Conservation (phyloP, 2,888 invertebrate species). For the Drosophila niveifrons region DNA sequence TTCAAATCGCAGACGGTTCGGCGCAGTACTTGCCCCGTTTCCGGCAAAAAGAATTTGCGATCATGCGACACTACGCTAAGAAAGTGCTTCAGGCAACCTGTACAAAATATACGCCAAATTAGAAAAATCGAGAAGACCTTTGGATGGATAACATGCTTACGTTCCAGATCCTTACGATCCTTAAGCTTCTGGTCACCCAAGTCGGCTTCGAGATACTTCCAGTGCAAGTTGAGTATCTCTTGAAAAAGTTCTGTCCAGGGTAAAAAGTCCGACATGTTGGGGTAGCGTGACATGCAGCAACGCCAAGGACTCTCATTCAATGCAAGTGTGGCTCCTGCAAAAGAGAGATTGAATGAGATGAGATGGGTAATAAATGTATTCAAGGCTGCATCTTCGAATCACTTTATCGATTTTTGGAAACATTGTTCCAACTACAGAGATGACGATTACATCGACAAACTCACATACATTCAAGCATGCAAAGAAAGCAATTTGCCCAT, state of each 20-base stretch:
- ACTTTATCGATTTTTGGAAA: conserved; percentile 51
- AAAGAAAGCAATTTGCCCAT: conserved; percentile 27
- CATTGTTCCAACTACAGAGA: conserved; percentile 40
- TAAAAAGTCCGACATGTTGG: conserved; percentile 84
- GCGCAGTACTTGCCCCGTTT: conserved; percentile 91
- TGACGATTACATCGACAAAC: conserved; percentile 34
- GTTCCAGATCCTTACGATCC: conserved; percentile 91
- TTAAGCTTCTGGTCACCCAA: conserved; percentile 92
- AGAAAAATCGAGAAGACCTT: not conserved
- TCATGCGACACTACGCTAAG: conserved; percentile 92
- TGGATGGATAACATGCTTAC: conserved; percentile 84
- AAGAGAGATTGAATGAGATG: conserved; percentile 3
- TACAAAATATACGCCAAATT: not conserved
- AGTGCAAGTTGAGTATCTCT: conserved; percentile 91
- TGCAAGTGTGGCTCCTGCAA: conserved; percentile 63
- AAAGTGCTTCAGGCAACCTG: conserved; percentile 92
- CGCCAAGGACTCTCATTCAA: conserved; percentile 75
- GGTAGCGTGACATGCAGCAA: conserved; percentile 63
- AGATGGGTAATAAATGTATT: conserved; percentile 13
- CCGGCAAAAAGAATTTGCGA: conserved; percentile 91
- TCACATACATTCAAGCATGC: not conserved
- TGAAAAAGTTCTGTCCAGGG: conserved; percentile 88
- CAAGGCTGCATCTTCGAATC: conserved; percentile 53
- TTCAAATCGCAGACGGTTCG: conserved; percentile 89
- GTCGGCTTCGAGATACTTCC: conserved; percentile 92